These are phyloP conservation scores for Ascidia mentula DNA, from an alignment of 23 tunicate genomes.

Conservation along the genomic window DNA sequence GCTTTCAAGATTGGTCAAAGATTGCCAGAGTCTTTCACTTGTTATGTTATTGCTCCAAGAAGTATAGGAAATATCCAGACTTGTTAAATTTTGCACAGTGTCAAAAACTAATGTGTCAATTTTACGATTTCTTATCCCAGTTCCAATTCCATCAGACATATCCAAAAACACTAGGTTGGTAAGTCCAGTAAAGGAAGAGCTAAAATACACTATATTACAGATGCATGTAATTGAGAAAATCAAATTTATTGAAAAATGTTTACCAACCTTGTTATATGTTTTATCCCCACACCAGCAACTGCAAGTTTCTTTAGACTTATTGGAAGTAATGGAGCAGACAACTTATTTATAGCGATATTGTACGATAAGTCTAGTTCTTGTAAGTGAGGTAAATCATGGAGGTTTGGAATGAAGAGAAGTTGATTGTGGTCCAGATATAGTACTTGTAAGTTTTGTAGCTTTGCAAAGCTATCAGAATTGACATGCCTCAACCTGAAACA, in stretches of 20 bases:
- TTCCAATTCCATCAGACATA: slow-evolving; percentile 18
- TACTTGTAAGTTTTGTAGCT: not conserved
- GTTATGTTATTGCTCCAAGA: slow-evolving; percentile 3
- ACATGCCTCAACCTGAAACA: not conserved
- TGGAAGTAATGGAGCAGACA: not conserved
- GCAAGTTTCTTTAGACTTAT: not conserved
- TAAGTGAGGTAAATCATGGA: not conserved
- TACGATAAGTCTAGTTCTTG: not conserved
- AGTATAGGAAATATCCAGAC: slow-evolving; percentile 11
- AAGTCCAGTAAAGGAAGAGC: not conserved
- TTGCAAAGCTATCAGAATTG: not conserved
- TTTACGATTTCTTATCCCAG: not conserved
- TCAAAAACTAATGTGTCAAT: slow-evolving; percentile 14
- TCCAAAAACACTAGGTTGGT: not conserved
- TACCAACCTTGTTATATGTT: slow-evolving; percentile 6
- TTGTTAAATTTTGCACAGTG: slow-evolving; percentile 9
- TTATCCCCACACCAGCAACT: not conserved
- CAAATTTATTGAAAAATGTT: not conserved
- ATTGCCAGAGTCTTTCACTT: not conserved
- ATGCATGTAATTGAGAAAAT: not conserved
- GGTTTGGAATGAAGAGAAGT: slow-evolving; percentile 7
- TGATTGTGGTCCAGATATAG: slow-evolving; percentile 9
- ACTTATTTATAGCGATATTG: slow-evolving; percentile 1
- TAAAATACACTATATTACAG: not conserved
- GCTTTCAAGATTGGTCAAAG: not conserved